Evolutionary conservation across 2,797 vertebrate genomes (phyloP).

Genomic region (Sciurus vulgaris): DNA sequence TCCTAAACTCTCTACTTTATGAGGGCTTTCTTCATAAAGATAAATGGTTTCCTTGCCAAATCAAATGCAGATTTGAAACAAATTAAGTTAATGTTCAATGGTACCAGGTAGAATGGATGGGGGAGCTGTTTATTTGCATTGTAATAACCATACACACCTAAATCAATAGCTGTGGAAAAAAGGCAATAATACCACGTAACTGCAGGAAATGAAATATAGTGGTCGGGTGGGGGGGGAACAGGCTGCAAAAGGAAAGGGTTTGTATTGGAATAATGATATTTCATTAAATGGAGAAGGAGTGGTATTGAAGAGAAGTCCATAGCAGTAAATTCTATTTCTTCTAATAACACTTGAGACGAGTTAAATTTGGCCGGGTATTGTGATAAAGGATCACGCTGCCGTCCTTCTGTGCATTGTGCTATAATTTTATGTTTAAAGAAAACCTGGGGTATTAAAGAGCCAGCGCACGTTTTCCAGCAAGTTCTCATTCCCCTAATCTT

Average conservation of each 20-base stretch:
- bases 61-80: constrained; percentile 97
- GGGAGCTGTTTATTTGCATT: constrained; percentile 94
- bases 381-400: constrained; percentile 88
- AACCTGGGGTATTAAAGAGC: constrained; percentile 87
- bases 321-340: constrained; percentile 93
- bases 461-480: constrained; percentile 79
- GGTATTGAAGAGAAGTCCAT: constrained; percentile 91
- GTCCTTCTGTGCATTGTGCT: constrained; percentile 85
- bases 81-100: constrained; percentile 94
- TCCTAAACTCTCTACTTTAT: constrained; percentile 91
- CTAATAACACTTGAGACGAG: constrained; percentile 92
- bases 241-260: constrained; percentile 93
- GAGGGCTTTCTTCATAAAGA: constrained; percentile 94
- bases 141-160: constrained; percentile 96
- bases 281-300: constrained; percentile 93
- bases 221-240: constrained; percentile 88
- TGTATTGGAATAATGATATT: constrained; percentile 96
- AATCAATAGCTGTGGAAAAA: constrained; percentile 96
- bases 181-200: constrained; percentile 96
- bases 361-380: constrained; percentile 90
- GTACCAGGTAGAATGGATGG: constrained; percentile 92
- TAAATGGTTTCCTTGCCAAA: constrained; percentile 95
- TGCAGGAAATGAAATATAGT: constrained; percentile 97
- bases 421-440: constrained; percentile 89
- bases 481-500: constrained; percentile 83